Conservation (phyloP, 2,113 vertebrate genomes). For the Megaceryle torquata region DNA sequence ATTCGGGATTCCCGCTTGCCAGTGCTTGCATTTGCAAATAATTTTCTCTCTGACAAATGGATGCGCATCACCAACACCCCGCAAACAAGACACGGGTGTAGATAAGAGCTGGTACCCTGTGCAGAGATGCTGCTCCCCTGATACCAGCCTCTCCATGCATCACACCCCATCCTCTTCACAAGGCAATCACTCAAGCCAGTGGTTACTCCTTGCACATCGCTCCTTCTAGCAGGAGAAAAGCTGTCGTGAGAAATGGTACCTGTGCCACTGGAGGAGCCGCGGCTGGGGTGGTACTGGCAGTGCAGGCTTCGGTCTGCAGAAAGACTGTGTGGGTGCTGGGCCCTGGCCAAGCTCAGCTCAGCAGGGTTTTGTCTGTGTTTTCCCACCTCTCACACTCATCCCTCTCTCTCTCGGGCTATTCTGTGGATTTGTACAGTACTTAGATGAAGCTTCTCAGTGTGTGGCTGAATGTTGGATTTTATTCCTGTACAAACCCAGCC, state of each 20-base stretch:
- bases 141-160: not conserved
- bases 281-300: not conserved
- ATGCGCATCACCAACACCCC: not conserved
- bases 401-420: not conserved
- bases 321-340: not conserved
- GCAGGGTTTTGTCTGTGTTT: not conserved
- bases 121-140: not conserved
- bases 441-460: not conserved
- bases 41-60: not conserved
- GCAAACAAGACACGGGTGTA: not conserved
- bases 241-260: not conserved
- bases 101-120: not conserved
- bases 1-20: not conserved
- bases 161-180: not conserved
- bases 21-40: not conserved
- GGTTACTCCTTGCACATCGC: not conserved
- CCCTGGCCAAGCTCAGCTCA: rapidly evolving
- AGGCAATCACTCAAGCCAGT: not conserved
- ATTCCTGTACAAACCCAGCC: not conserved
- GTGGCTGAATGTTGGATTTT: not conserved
- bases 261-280: not conserved
- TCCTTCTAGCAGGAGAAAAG: not conserved
- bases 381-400: rapidly evolving
- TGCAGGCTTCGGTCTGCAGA: not conserved
- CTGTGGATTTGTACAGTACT: not conserved